These are phyloP conservation scores for Aphis gossypii DNA, from an alignment of 1,140 invertebrate species.

Conservation along the genomic window DNA sequence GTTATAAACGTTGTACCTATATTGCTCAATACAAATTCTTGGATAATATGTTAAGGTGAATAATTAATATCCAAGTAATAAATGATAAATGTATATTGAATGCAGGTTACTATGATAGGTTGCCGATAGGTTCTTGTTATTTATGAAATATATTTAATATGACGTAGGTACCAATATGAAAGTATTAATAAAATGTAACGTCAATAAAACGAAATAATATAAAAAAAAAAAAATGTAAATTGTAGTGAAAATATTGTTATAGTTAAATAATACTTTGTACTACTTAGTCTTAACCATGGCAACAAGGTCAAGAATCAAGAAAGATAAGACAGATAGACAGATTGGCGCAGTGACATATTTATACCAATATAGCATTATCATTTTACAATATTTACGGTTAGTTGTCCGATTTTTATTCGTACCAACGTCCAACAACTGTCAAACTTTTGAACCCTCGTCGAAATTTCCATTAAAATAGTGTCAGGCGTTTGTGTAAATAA, in stretches of 20 bases:
- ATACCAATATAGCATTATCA: background rate
- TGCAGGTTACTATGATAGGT: background rate
- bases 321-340: background rate
- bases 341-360: background rate
- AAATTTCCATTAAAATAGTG: slow-evolving; percentile 5
- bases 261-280: background rate
- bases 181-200: background rate
- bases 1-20: background rate
- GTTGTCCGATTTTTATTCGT: background rate
- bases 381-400: slow-evolving; percentile 1
- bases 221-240: background rate
- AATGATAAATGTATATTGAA: background rate
- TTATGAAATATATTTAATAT: too few species aligned
- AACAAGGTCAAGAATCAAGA: background rate
- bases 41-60: background rate
- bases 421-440: background rate
- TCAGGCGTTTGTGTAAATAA: background rate
- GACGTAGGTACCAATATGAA: background rate
- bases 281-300: background rate
- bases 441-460: background rate
- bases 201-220: background rate
- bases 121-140: too few species aligned
- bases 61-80: background rate
- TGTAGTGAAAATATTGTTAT: background rate
- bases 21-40: background rate